Evolutionary conservation across 2,888 invertebrate species (phyloP).

Genomic region (Apantesis nais): DNA sequence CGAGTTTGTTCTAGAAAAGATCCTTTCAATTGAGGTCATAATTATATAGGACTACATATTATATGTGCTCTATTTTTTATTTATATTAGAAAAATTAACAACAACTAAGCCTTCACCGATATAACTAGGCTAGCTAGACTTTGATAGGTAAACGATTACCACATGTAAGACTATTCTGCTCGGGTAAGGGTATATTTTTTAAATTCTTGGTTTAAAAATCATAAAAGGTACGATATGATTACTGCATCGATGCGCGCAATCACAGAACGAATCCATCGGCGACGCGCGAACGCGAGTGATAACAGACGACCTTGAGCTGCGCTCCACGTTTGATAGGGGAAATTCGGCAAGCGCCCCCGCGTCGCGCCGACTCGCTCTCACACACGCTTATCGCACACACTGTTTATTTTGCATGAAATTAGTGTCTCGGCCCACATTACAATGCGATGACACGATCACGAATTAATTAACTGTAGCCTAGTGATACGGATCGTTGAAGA

Average conservation of each 20-base stretch:
- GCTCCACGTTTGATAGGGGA: slow-evolving; percentile 79
- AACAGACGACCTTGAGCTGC: slow-evolving; percentile 77
- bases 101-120: neutral
- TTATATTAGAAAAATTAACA: neutral
- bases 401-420: slow-evolving; percentile 81
- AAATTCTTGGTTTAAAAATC: slow-evolving; percentile 32
- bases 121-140: neutral
- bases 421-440: slow-evolving; percentile 68
- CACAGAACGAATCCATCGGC: slow-evolving; percentile 72
- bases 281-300: slow-evolving; percentile 70
- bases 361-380: slow-evolving; percentile 50
- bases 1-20: neutral
- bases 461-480: slow-evolving; percentile 63
- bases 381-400: slow-evolving; percentile 65
- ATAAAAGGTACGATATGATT: slow-evolving; percentile 47
- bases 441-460: slow-evolving; percentile 66
- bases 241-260: slow-evolving; percentile 71
- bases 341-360: slow-evolving; percentile 69
- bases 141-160: neutral
- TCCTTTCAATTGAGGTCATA: neutral
- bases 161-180: neutral
- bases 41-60: neutral
- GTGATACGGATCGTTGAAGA: slow-evolving; percentile 48
- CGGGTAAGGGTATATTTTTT: neutral
- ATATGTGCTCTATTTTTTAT: neutral